Base-by-base conservation (phyloP, 1,140 invertebrate genomes). In the Bombus sylvicola region DNA sequence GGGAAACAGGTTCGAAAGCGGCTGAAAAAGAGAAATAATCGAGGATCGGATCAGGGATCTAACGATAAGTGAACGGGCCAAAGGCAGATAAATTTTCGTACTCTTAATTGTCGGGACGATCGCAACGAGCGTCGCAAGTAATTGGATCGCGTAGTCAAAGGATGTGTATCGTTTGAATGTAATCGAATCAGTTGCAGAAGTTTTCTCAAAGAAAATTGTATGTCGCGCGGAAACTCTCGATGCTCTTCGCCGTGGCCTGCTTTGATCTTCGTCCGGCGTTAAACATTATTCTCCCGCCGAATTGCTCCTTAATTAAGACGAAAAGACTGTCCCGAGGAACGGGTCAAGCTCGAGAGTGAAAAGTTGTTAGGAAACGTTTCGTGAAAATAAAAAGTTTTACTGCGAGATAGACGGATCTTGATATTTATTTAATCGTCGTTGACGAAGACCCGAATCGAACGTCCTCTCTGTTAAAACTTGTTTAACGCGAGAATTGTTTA, bases 31-130 rank as follows among this genome's bases (percentile, higher is more conserved):
- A 43, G 22, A 28, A 72, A 59, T 1, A n/a, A n/a, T 18, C 5
- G 53, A 25, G 12, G 2, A 8, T 64, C n/a, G 31, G n/a, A 3
- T 10, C 0, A 9, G 8, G 43, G 25, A 72, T 80, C 64, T 13
- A 66, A n/a, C 47, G 37, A 66, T 22, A 22, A 47, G 59, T 57
- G 81, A 64, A 41, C 31, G 10, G 41, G 39, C 57, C 41, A 43
- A 75, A 69, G 74, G 88, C 77, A 47, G 83, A 66, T 62, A 81
- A 88, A 78, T 79, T 86, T 86, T 57, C 62, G 85, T 90, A 92
- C 90, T 74, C 86, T 92, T 93, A 93, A 94, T 93, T 92, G 92
- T 93, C 90, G 89, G 89, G 86, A 88, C 92, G 91, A 91, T 94
- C 91, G 87, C 89, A 90, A 91, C 82, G 74, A 93, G 90, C 92